Percentiles rank a stretch among this genome's conserved stretches.
These are phyloP conservation scores for Sussaba pulchella DNA, from an alignment of 2,888 invertebrate genomes.

Conservation along the genomic window DNA sequence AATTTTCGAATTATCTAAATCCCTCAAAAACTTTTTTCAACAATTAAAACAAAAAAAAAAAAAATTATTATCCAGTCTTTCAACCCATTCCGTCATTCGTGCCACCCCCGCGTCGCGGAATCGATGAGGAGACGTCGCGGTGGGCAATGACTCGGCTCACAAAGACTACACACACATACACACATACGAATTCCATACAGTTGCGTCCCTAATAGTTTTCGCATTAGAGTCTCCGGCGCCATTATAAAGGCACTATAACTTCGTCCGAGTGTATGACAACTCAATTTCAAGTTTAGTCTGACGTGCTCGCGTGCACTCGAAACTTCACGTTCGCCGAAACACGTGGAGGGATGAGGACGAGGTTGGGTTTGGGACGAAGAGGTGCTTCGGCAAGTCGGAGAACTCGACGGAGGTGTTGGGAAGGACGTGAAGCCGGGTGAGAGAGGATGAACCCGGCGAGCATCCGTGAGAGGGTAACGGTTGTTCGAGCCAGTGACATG, in stretches of 20 bases:
- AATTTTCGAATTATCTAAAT: no score
- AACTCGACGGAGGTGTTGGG: slow-evolving; percentile 13
- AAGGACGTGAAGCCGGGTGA: neutral
- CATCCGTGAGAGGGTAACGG: neutral
- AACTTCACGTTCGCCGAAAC: slow-evolving; percentile 72
- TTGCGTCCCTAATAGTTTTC: slow-evolving; percentile 78
- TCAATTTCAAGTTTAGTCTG: slow-evolving; percentile 83
- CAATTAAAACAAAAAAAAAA: neutral
- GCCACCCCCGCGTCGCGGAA: neutral
- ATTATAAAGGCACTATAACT: slow-evolving; percentile 82
- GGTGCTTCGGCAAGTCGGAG: no score
- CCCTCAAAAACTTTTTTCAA: neutral
- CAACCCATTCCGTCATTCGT: neutral
- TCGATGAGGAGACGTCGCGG: neutral
- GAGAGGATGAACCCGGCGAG: neutral
- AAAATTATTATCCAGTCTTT: neutral
- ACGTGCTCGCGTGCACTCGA: slow-evolving; percentile 82
- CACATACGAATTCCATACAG: neutral
- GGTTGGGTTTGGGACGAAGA: slow-evolving; percentile 5
- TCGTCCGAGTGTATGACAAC: slow-evolving; percentile 82
- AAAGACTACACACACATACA: neutral
- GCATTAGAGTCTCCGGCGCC: slow-evolving; percentile 75
- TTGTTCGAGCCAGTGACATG: slow-evolving; percentile 4
- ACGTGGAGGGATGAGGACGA: neutral
- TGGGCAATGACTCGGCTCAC: neutral